A percentile compares a stretch with the other conserved stretches of the same genome.
phyloP scores from a whole-genome alignment of 2,888 invertebrate genomes.

The Smittia sp. region DNA sequence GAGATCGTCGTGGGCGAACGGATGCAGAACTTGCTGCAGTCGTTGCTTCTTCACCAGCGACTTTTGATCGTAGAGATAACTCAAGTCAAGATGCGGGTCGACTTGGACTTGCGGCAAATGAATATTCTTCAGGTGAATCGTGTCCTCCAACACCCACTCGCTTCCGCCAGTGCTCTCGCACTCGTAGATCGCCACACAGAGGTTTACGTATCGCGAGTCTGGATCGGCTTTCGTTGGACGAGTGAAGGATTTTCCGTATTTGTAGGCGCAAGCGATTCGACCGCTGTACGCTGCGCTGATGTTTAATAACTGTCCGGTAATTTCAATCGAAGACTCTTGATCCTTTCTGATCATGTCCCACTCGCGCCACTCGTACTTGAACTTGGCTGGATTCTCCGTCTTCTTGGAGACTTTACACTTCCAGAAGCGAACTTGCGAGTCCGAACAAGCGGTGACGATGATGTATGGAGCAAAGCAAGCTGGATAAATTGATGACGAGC shows the following conservation, averaged over 20 bases:
- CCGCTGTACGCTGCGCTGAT: constrained; percentile 98
- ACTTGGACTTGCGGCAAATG: constrained; percentile 78
- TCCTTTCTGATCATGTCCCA: constrained; percentile 84
- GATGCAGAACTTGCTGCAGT: constrained; percentile 77
- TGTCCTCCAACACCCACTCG: constrained; percentile 93
- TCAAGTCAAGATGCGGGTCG: constrained; percentile 78
- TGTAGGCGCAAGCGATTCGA: constrained; percentile 95
- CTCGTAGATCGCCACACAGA: constrained; percentile 95
- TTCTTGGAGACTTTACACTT: constrained; percentile 63
- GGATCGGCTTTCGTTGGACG: constrained; percentile 72
- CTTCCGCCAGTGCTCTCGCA: constrained; percentile 97
- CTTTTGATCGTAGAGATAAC: constrained; percentile 75
- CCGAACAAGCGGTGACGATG: constrained; percentile 91
- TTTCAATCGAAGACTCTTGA: constrained; percentile 64
- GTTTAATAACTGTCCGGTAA: constrained; percentile 82
- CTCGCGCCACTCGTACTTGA: constrained; percentile 75
- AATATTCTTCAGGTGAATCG: constrained; percentile 90
- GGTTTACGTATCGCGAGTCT: constrained; percentile 80
- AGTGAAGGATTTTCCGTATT: constrained; percentile 86
- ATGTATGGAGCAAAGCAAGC: constrained; percentile 98
- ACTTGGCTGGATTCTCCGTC: constrained; percentile 43
- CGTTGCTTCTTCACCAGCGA: constrained; percentile 79
- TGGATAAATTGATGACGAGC: constrained; percentile 96
- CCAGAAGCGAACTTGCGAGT: constrained; percentile 86
- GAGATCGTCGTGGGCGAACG: constrained; percentile 71